Evolutionary conservation across 64 coral and sea anemone species (phyloP).

Genomic region (Acropora tenuis): DNA sequence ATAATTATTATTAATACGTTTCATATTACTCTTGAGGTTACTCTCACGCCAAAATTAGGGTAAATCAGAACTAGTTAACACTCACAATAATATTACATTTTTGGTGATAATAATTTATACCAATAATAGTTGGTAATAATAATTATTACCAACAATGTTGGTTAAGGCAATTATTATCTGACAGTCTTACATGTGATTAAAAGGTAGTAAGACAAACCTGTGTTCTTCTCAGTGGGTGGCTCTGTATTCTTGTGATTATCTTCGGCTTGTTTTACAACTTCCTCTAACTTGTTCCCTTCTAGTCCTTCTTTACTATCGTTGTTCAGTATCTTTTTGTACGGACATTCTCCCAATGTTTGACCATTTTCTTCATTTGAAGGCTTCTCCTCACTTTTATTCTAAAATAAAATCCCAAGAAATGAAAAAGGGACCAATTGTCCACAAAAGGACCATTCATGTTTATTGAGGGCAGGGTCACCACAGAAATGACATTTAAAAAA

Average conservation of each 20-base stretch:
- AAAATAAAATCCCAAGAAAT: background rate
- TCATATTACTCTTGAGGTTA: too few species aligned
- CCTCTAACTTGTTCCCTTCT: constrained; percentile 18
- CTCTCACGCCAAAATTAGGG: too few species aligned
- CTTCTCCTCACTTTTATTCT: constrained; percentile 42
- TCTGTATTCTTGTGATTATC: constrained; percentile 3
- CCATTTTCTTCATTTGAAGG: constrained; percentile 18
- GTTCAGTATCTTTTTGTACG: constrained; percentile 5
- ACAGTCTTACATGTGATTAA: too few species aligned
- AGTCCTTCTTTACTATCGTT: background rate
- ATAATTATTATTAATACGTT: too few species aligned
- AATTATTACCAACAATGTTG: too few species aligned
- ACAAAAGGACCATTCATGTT: background rate
- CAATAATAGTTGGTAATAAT: too few species aligned
- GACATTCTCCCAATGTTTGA: background rate
- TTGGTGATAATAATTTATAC: too few species aligned
- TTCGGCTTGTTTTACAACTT: constrained; percentile 43
- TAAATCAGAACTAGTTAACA: too few species aligned
- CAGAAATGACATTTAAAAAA: constrained; percentile 1
- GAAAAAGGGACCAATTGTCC: too few species aligned
- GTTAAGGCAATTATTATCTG: too few species aligned
- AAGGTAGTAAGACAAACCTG: background rate
- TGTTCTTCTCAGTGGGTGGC: background rate
- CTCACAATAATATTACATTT: too few species aligned
- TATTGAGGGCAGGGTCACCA: constrained; percentile 23